Percentiles rank a stretch among this genome's conserved stretches.
These are phyloP conservation scores for Cranoglanis bouderius DNA, from an alignment of 2,113 vertebrate species.

Conservation along the genomic window DNA sequence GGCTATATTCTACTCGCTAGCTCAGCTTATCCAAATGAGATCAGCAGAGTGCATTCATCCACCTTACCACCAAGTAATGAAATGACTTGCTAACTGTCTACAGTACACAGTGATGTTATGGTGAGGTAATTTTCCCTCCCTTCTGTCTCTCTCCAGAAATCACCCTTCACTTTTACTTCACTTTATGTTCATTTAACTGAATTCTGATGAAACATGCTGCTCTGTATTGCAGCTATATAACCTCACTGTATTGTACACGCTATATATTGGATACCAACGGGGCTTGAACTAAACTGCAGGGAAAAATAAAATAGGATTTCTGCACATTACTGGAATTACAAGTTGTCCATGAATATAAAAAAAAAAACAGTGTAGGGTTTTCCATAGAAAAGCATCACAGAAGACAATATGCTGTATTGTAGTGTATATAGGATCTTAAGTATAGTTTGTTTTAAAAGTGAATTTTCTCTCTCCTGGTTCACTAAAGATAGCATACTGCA, in stretches of 20 bases:
- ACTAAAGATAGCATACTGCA: neutral
- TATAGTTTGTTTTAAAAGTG: neutral
- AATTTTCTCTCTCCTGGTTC: neutral
- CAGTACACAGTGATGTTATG: neutral
- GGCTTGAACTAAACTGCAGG: neutral
- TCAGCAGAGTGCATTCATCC: constrained; percentile 28
- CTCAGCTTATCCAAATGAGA: constrained; percentile 38
- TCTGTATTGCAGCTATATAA: constrained; percentile 11
- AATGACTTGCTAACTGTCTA: constrained; percentile 8
- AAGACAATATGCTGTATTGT: neutral
- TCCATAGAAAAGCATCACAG: neutral
- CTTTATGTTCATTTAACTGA: constrained; percentile 12
- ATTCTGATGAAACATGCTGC: constrained; percentile 9
- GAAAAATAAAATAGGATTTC: neutral
- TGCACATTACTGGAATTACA: neutral
- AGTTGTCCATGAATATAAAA: neutral
- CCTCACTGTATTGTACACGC: neutral
- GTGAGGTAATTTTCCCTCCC: neutral
- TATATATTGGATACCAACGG: neutral
- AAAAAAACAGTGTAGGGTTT: neutral
- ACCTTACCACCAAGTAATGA: constrained; percentile 13
- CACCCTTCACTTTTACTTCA: constrained; percentile 5
- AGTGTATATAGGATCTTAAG: neutral
- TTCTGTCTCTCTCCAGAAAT: neutral
- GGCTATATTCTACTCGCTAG: constrained; percentile 13